Percentiles rank a stretch among this genome's conserved stretches.
Evolutionary conservation across 53 echinoderm and acorn worm species (phyloP).

Genomic region (Luidia sarsii): DNA sequence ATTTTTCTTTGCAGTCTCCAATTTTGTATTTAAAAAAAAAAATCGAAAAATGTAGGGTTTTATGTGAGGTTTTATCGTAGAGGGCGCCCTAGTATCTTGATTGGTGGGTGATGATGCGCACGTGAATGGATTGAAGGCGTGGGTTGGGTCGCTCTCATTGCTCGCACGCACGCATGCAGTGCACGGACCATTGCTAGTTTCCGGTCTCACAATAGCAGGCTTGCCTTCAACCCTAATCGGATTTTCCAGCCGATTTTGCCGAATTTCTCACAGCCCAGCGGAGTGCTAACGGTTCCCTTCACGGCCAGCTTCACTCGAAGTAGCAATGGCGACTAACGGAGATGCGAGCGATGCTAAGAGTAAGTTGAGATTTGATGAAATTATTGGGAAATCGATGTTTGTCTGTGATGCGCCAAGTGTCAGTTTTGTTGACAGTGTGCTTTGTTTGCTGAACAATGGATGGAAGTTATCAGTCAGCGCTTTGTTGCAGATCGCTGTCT

Average conservation of each 20-base stretch:
- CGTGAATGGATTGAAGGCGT: too few relatives aligned
- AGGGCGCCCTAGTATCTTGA: too few relatives aligned
- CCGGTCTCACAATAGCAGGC: too few relatives aligned
- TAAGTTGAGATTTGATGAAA: neutral
- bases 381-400: too few relatives aligned
- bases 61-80: too few relatives aligned
- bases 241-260: neutral
- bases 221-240: neutral
- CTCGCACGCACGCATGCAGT: too few relatives aligned
- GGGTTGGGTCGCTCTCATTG: too few relatives aligned
- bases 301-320: neutral
- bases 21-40: too few relatives aligned
- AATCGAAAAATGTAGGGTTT: too few relatives aligned
- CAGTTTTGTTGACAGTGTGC: neutral
- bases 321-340: constrained; percentile 40
- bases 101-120: too few relatives aligned
- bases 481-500: constrained; percentile 1
- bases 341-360: constrained; percentile 20
- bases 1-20: too few relatives aligned
- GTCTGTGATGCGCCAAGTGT: too few relatives aligned
- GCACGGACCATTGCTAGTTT: neutral
- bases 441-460: neutral
- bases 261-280: neutral
- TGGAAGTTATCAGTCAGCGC: neutral
- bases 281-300: neutral